These are phyloP conservation scores for Chymomyza fuscimana DNA, from an alignment of 2,888 invertebrate species.

Conservation along the genomic window DNA sequence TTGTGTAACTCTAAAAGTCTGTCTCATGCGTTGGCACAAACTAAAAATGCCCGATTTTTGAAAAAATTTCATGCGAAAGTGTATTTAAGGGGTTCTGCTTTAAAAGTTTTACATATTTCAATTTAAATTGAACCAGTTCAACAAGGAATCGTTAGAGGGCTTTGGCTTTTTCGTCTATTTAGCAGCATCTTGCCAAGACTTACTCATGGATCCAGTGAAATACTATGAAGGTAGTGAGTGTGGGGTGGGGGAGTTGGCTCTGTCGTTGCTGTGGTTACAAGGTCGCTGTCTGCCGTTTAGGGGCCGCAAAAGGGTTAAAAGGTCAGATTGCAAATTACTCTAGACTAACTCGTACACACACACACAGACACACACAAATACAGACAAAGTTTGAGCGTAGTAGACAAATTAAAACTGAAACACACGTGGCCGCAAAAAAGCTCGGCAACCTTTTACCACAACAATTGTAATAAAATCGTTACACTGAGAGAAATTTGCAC, in stretches of 20 bases:
- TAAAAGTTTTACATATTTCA: not conserved
- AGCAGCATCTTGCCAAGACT: not conserved
- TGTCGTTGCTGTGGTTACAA: constrained; percentile 64
- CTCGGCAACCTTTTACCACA: constrained; percentile 26
- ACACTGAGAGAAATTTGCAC: not conserved
- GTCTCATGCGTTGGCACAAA: too few relatives aligned
- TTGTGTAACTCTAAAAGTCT: too few relatives aligned
- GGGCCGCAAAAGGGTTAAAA: constrained; percentile 61
- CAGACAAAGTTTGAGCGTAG: constrained; percentile 1
- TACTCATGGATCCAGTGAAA: not conserved
- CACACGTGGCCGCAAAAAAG: constrained; percentile 51
- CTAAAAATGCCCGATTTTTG: too few relatives aligned
- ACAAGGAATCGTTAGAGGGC: not conserved
- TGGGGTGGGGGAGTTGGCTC: not conserved
- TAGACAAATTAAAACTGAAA: constrained; percentile 57
- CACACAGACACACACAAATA: constrained; percentile 11
- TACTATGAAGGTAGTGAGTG: not conserved
- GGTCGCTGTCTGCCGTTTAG: constrained; percentile 51
- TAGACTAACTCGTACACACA: constrained; percentile 29
- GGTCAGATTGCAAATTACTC: constrained; percentile 67
- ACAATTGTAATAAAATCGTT: constrained; percentile 9
- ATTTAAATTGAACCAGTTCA: not conserved
- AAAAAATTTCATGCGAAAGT: too few relatives aligned
- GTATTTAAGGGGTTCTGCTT: too few relatives aligned
- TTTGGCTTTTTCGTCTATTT: not conserved